These are phyloP conservation scores for Scatophagus argus DNA, from an alignment of 2,113 vertebrate genomes.

Conservation along the genomic window DNA sequence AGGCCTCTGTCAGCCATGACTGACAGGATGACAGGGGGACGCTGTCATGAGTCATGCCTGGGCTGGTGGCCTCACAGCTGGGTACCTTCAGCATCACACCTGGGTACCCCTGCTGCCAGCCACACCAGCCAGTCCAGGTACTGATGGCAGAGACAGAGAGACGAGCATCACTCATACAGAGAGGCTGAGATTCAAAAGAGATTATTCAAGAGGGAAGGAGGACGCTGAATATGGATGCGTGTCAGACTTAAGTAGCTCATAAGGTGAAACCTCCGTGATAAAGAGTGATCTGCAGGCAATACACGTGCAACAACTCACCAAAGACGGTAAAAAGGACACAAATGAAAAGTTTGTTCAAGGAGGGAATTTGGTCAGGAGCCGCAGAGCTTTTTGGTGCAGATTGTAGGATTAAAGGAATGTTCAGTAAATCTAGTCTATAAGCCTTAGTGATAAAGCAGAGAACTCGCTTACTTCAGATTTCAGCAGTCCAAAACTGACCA, in stretches of 20 bases:
- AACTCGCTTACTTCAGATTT: not conserved
- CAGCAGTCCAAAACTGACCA: not conserved
- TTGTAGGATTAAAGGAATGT: conserved; percentile 50
- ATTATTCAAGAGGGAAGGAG: conserved; percentile 29
- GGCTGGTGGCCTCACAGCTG: conserved; percentile 81
- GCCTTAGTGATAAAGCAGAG: conserved; percentile 7
- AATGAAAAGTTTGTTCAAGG: conserved; percentile 46
- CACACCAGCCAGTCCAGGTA: conserved; percentile 39
- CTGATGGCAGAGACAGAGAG: conserved; percentile 28
- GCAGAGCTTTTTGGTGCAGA: conserved; percentile 19
- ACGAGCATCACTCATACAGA: conserved; percentile 34
- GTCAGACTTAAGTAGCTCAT: conserved; percentile 23
- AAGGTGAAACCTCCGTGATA: conserved; percentile 34
- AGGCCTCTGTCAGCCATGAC: conserved; percentile 81
- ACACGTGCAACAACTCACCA: conserved; percentile 19
- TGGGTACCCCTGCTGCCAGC: conserved; percentile 76
- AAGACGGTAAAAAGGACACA: conserved; percentile 41
- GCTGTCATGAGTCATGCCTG: conserved; percentile 75
- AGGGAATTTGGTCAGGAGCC: conserved; percentile 20
- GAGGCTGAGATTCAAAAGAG: conserved; percentile 33
- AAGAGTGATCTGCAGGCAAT: conserved; percentile 14
- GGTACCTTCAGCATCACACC: conserved; percentile 78
- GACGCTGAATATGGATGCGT: conserved; percentile 42
- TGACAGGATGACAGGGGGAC: conserved; percentile 78
- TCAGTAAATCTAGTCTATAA: conserved; percentile 39